Base-by-base conservation (phyloP, 2,797 vertebrate species). In the Pagetopsis macropterus region DNA sequence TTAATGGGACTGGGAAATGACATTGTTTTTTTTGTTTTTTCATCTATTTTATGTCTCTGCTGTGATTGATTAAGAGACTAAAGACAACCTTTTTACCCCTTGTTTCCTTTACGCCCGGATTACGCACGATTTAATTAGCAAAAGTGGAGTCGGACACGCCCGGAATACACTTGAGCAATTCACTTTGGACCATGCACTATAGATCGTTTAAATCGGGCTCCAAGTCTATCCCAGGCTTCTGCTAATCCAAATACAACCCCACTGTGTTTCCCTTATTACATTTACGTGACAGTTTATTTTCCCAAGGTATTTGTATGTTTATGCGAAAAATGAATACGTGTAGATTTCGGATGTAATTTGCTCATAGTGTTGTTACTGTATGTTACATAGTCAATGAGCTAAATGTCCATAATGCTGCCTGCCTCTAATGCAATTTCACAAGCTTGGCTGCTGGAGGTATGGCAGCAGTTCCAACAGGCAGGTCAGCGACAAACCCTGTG, bases 391-490 rank as follows among this genome's bases (percentile, higher is more conserved):
- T 78, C 72, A 75, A 48, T 16, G 62, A 72, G 60, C 64, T 81
- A 59, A 81, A 82, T 50, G 69, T 75, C 59, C 65, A 44, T 70
- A 65, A 65, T 21, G 69, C 73, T 49, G 44, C 60, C 54, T 59
- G 58, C 45, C 51, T 65, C 41, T 58, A 51, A 57, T 65, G 52
- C 45, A 49, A 60, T 43, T 31, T 48, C 56, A 54, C 41, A 58
- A 44, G 48, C 59, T 61, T 61, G 58, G 62, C 70, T 80, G 65
- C 72, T n/a, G 65, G 54, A 66, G 40, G 40, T 50, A 21, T 31
- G 40, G 57, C 67, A 60, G 67, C 67, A 44, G 41, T 52, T 71
- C 43, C 31, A 68, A 59, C 48, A 62, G 17, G 21, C 76, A 65
- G 69, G 68, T 70, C 54, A 21, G 56, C 10, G 62, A 74, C 44